Evolutionary conservation across 2,888 invertebrate genomes (phyloP), one percentile per base, ranked within the genome.

Genomic region (Clanis bilineata): DNA sequence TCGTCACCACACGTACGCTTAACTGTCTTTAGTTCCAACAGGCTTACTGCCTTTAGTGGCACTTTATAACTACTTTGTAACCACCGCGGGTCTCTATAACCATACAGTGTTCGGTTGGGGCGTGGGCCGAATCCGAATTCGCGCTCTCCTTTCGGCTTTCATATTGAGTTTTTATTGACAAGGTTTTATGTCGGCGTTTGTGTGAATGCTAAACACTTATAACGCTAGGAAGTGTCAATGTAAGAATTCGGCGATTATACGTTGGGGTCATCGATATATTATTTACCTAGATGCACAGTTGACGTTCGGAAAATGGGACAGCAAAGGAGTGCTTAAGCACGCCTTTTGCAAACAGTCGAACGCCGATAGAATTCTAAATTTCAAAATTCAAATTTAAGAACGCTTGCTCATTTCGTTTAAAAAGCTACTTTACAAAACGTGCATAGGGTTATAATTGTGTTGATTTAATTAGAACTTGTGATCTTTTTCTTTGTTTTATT

Each of bases 41-140:
- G 65, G 59, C 66, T 64, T 61, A 67, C 73, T 71, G 72, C 71
- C 74, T 81, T 78, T 76, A 81, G 79, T 79, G 73, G 68, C 75
- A 74, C 76, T 87, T 87, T 87, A 87, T 86, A 85, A 83, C 82
- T 83, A 82, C 82, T 86, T 84, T 77, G 81, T 77, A 78, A 76
- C 79, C 85, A 74, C 78, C 71, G 73, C 70, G 79, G 74, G 71
- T 63, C 62, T 61, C 64, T 65, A 62, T 57, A 57, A 57, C 21
- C 43, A 25, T 51, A 32, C 32, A 32, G 28, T 41, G 7, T 41
- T 41, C 15, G 25, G 47, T 23, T 43, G 57, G 54, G 55, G 45
- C 56, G 59, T 32, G 45, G 45, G 22, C 59, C 54, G 43, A 54
- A 54, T 55, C 32, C 28, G 43, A 55, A 54, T 43, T 32, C 59